Evolutionary conservation across 2,113 vertebrate genomes (phyloP), one percentile per base, ranked within the genome.

Genomic region (Rhinopomastus cyanomelas): DNA sequence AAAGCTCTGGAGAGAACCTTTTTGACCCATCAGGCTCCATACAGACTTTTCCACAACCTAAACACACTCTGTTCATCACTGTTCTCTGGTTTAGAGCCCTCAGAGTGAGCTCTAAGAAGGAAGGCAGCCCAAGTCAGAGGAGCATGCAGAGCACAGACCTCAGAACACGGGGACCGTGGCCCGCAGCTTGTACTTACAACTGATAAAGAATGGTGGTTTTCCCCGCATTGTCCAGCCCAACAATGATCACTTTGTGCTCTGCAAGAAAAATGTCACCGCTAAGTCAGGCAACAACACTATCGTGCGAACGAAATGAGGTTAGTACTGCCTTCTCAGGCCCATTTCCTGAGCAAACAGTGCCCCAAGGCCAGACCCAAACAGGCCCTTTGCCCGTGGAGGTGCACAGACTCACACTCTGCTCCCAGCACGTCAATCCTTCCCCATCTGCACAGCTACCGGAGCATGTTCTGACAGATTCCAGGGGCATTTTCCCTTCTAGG

Each of bases 161-260:
- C 1, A 56, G 30, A 44, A 27, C 0, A 51, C 5, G 22, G 3
- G n/a, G 12, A 20, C 3, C 2, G 2, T 5, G 29, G 16, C 4
- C 75, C 6, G 3, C 52, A 36, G 61, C 15, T 59, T 52, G 79
- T 97, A 99, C 99, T 99, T 97, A 99, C 99, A 99, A 99, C 81
- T 99, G 99, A 95, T 99, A 99, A 91, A 99, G 98, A 87, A 99
- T 99, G 51, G 99, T 99, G 19, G 99, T 99, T 97, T 99, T 99
- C 85, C 99, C 99, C 57, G 99, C 99, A 97, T 99, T 99, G 97
- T 99, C 99, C 97, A 99, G 97, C 27, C 99, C 99, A 94, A 99
- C 99, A 97, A 99, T 99, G 89, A 99, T 99, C 85, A 99, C 99
- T 97, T 99, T 99, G 98, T 99, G 99, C 95, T 99, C 99, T 99